Evolutionary conservation across 2,113 vertebrate genomes (phyloP).

Genomic region (Cyanoliseus patagonus): DNA sequence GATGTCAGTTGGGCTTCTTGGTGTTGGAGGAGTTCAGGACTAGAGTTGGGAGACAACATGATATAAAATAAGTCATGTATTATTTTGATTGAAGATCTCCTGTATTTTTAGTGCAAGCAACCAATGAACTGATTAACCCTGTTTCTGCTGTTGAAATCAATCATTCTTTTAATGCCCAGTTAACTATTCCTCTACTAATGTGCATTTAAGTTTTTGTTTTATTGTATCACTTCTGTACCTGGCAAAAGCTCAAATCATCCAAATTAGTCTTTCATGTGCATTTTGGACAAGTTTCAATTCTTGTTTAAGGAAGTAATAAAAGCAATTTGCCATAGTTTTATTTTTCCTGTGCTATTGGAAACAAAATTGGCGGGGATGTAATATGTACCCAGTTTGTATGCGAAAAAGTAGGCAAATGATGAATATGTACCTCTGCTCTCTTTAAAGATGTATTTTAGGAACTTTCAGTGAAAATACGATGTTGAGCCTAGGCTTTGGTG

Average conservation of each 20-base stretch:
- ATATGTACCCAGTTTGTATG: constrained; percentile 12
- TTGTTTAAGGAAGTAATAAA: constrained; percentile 64
- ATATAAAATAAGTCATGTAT: not conserved
- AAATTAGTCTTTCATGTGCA: constrained; percentile 45
- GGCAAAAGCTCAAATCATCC: constrained; percentile 40
- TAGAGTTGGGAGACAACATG: not conserved
- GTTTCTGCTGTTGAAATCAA: constrained; percentile 13
- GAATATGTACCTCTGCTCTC: constrained; percentile 37
- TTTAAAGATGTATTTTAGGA: constrained; percentile 33
- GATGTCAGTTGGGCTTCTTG: not conserved
- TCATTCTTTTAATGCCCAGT: constrained; percentile 11
- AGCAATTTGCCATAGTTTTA: constrained; percentile 52
- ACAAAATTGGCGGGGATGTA: constrained; percentile 21
- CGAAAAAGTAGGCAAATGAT: constrained; percentile 14
- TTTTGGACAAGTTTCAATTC: constrained; percentile 54
- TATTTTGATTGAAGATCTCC: constrained; percentile 5
- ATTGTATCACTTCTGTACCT: not conserved
- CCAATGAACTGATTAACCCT: constrained; percentile 1
- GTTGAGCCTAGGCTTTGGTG: constrained; percentile 10
- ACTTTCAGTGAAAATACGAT: not conserved
- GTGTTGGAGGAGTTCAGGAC: not conserved
- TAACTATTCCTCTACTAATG: constrained; percentile 18
- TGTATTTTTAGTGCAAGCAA: constrained; percentile 20
- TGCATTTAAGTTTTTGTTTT: constrained; percentile 24
- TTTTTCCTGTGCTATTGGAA: constrained; percentile 41